Base-by-base conservation (phyloP, 2,888 invertebrate genomes). In the Hirtodrosophila confusa region DNA sequence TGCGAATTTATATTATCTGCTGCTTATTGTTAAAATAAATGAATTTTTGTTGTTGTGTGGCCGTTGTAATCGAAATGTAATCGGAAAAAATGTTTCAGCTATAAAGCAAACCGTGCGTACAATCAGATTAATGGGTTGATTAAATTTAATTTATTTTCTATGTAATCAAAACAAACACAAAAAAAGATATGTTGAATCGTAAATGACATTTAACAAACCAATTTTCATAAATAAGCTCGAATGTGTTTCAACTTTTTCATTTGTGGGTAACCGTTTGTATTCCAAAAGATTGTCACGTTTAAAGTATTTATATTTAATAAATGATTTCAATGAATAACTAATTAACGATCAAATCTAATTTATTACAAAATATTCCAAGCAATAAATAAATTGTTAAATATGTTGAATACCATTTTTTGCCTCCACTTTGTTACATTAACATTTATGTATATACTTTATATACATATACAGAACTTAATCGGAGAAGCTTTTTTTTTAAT, bases 1-100 rank as follows among this genome's bases (percentile, higher is more conserved):
- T 69, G 66, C 65, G 50, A 73, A 82, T 78, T 73, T 71, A 69
- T 69, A 69, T 73, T 69, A 75, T 85, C 75, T 61, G 66, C 69
- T 63, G 67, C 72, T 71, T 78, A 82, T 82, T 82, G 79, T 75
- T 64, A 24, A 79, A 85, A 86, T 85, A 82, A 87, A 83, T 84
- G 80, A 65, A 78, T 58, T 78, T 79, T 63, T 71, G 55, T 66
- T 68, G 62, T 70, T 11, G 9, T 37, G 47, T 43, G 49, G 7
- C 11, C 27, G 50, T 44, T 60, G 49, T 58, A 63, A 45, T 49
- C 64, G 50, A 63, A 64, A 51, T 70, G 66, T 62, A 53, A 72
- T 40, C 48, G 56, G n/a, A 33, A 51, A 63, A 58, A 7, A 9
- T 50, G 35, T 58, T 49, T 6, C 49, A 53, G 31, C 33, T 31